Base-by-base conservation (phyloP, 92 coral and sea anemone species). In the Siderastrea radians region DNA sequence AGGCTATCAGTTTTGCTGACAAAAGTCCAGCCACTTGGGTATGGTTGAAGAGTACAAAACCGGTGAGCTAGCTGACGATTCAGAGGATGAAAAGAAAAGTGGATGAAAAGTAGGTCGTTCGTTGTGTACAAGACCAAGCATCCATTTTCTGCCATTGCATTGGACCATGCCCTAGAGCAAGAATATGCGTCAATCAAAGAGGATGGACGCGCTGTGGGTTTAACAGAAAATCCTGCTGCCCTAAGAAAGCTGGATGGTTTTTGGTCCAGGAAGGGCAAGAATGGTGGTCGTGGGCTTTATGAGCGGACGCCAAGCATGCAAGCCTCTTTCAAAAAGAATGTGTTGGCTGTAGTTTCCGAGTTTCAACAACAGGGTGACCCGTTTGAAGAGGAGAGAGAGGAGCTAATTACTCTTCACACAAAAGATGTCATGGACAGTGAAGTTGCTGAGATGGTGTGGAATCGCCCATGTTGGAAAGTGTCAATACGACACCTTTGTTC, bases 141-240 rank as follows among this genome's bases (percentile, higher is more conserved):
- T 43, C 62, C 68, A 44, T 86, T 86, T 51, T 86, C 90, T 4
- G 65, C 82, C 49, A 87, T 87, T 45, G 87, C 75, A 5, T 11
- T 87, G 44, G 87, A 87, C 74, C 91, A 87, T 5, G 77, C 81
- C 49, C 72, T 17, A 3, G 86, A 82, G 46, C 77, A 82, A 54
- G 69, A 82, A 38, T 69, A 68, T 55, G 86, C 78, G 1, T 14
- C 13, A 38, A 75, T 84, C 81, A 84, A 84, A 49, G 88, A 81
- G 3, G 74, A 84, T 8, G 53, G 82, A 9, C 81, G 82, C 3
- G 93, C 93, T 4, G 87, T 86, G 0, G 84, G 93, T 26, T 77
- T 90, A 3, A 90, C 87, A 1, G 93, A 85, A 44, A 80, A 90
- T 26, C 90, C 87, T 44, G 75, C 80, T 48, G 84, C 93, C 9